Percentiles rank a stretch among this genome's conserved stretches.
phyloP scores from a whole-genome alignment of 2,113 vertebrate species.

The Rhinopomastus cyanomelas region DNA sequence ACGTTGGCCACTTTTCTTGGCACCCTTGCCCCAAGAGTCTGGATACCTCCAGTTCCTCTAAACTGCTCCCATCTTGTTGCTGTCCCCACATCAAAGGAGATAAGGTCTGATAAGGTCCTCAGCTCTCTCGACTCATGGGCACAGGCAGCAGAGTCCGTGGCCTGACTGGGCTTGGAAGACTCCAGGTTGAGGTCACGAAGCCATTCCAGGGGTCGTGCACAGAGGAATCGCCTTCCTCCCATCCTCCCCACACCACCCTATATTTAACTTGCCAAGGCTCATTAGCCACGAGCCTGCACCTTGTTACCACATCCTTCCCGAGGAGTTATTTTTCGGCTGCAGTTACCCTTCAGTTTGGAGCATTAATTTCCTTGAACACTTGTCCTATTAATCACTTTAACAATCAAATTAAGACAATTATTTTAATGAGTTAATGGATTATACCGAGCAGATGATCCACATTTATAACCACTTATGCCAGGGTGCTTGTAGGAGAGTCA shows the following conservation, averaged over 20 bases:
- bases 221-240: not conserved
- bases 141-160: not conserved
- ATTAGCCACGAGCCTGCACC: constrained; percentile 61
- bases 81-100: not conserved
- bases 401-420: constrained; percentile 82
- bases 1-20: not conserved
- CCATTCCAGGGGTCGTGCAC: not conserved
- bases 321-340: constrained; percentile 55
- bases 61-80: not conserved
- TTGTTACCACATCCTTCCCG: constrained; percentile 39
- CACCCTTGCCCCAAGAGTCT: not conserved
- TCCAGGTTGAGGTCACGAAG: not conserved
- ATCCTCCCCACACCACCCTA: not conserved
- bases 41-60: not conserved
- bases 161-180: not conserved
- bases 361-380: constrained; percentile 78
- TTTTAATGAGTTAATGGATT: constrained; percentile 80
- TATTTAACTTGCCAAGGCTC: constrained; percentile 64
- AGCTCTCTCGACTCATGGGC: not conserved
- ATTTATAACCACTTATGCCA: constrained; percentile 68
- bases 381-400: constrained; percentile 82
- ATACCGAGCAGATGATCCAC: constrained; percentile 64
- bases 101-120: too few relatives aligned
- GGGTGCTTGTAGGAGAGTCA: constrained; percentile 66
- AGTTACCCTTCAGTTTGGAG: constrained; percentile 65